Conservation (phyloP, 1,140 invertebrate genomes). For the Lordiphosa mommai region DNA sequence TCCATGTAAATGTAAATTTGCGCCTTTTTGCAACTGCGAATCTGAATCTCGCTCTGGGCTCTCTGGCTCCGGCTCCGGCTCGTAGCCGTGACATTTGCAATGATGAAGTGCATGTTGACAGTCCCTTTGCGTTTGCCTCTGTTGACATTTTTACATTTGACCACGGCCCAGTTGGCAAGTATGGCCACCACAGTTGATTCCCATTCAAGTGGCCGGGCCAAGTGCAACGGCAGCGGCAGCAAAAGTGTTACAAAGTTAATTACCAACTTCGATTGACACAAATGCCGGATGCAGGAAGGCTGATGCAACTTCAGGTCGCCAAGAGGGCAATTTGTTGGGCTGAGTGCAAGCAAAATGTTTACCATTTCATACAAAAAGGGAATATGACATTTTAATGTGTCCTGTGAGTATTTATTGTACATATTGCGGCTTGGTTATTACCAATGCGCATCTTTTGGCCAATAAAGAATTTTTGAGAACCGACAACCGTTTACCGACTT, state of each 20-base stretch:
- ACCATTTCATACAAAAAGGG: too few species aligned
- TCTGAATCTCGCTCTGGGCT: constrained; percentile 17
- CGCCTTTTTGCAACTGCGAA: constrained; percentile 54
- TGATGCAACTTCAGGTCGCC: constrained; percentile 15
- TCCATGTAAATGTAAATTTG: constrained; percentile 77
- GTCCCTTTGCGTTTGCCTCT: constrained; percentile 38
- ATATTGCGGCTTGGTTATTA: too few species aligned
- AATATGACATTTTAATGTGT: too few species aligned
- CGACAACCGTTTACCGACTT: too few species aligned
- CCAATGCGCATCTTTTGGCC: too few species aligned
- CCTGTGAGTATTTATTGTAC: too few species aligned
- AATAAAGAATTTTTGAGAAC: too few species aligned
- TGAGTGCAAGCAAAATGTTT: not conserved
- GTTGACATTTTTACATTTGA: constrained; percentile 63
- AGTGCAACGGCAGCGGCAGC: constrained; percentile 9
- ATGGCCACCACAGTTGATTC: constrained; percentile 9
- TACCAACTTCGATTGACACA: constrained; percentile 36
- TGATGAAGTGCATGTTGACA: constrained; percentile 61
- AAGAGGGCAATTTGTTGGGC: constrained; percentile 21
- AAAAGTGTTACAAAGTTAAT: constrained; percentile 57
- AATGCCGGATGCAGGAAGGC: not conserved
- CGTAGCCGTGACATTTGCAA: constrained; percentile 49
- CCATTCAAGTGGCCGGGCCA: constrained; percentile 22
- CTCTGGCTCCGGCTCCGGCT: constrained; percentile 12
- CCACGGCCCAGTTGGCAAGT: constrained; percentile 32